Conservation (phyloP, 1,140 invertebrate species). For the Glossosoma conforme region DNA sequence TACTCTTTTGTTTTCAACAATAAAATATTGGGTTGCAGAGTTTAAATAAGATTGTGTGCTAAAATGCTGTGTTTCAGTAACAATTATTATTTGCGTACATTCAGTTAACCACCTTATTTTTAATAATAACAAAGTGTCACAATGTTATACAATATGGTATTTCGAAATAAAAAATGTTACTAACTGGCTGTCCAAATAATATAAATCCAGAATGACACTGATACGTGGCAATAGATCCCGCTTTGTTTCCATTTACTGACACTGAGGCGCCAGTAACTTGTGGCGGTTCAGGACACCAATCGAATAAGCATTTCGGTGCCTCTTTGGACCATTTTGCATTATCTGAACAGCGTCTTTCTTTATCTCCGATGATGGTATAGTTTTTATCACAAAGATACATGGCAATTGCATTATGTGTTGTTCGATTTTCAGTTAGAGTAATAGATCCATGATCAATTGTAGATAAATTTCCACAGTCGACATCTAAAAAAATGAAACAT, state of each 20-base stretch:
- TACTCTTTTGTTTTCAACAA: too few species aligned
- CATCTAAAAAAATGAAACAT: slow-evolving; percentile 47
- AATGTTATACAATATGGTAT: neutral
- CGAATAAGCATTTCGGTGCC: slow-evolving; percentile 74
- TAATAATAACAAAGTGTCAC: too few species aligned
- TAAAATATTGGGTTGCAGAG: too few species aligned
- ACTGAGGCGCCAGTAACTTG: slow-evolving; percentile 69
- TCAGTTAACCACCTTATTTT: too few species aligned
- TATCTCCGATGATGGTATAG: slow-evolving; percentile 71
- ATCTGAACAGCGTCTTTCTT: slow-evolving; percentile 68
- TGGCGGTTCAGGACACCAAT: slow-evolving; percentile 79
- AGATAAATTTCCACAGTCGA: slow-evolving; percentile 72
- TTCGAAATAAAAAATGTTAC: too few species aligned
- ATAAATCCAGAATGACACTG: slow-evolving; percentile 79
- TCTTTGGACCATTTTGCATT: slow-evolving; percentile 77
- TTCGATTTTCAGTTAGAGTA: slow-evolving; percentile 59
- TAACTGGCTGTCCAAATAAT: slow-evolving; percentile 73
- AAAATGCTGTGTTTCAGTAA: too few species aligned
- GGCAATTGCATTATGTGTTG: slow-evolving; percentile 73
- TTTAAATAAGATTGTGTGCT: too few species aligned
- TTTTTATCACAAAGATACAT: slow-evolving; percentile 76
- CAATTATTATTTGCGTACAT: too few species aligned
- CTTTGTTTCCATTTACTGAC: slow-evolving; percentile 60
- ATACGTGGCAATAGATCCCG: slow-evolving; percentile 74
- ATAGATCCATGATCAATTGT: slow-evolving; percentile 71